Evolutionary conservation across 1,140 invertebrate species (phyloP).

Genomic region (Ceratosolen fusciceps): DNA sequence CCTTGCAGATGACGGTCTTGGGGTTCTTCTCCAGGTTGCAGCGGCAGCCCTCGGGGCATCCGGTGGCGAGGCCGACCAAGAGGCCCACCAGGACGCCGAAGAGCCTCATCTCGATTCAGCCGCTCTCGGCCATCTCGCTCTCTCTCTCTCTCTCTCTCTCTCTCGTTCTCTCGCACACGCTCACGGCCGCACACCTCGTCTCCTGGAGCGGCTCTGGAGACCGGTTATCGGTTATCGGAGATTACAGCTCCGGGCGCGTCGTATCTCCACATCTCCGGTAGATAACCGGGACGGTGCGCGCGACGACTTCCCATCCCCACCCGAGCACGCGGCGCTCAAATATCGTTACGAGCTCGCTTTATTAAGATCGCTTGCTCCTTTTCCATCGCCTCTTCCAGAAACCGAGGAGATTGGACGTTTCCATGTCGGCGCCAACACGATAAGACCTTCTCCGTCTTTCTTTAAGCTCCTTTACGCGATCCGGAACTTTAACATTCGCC

Average conservation of each 20-base stretch:
- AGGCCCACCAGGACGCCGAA: neutral
- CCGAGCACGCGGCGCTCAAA: too few relatives aligned
- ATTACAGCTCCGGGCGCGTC: neutral
- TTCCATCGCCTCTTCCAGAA: too few relatives aligned
- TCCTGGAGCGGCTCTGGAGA: neutral
- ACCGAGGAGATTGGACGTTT: too few relatives aligned
- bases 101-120: neutral
- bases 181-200: neutral
- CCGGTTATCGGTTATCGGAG: constrained; percentile 26
- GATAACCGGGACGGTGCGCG: constrained; percentile 9
- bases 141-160: neutral
- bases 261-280: neutral
- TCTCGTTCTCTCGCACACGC: neutral
- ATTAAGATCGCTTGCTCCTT: too few relatives aligned
- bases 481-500: too few relatives aligned
- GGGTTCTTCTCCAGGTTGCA: constrained; percentile 54
- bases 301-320: neutral
- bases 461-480: too few relatives aligned
- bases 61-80: neutral
- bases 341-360: too few relatives aligned
- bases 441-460: too few relatives aligned
- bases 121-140: neutral
- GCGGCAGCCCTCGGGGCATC: constrained; percentile 55
- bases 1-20: constrained; percentile 53
- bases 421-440: too few relatives aligned